Evolutionary conservation across 2,888 invertebrate genomes (phyloP), one percentile per base, ranked within the genome.

Genomic region (Dione juno): DNA sequence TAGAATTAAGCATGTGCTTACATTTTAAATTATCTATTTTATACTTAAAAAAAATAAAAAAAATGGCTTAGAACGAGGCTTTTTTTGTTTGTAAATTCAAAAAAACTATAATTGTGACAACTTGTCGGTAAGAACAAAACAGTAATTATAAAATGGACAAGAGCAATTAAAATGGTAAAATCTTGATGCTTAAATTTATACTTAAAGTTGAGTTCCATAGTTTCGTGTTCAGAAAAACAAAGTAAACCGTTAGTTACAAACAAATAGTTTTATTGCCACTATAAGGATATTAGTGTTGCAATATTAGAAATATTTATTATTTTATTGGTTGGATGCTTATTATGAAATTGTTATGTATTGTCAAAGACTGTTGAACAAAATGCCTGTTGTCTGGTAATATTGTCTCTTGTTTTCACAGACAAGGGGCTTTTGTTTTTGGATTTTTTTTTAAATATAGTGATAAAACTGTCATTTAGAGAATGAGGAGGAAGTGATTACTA

Each of bases 261-360:
- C 74, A 79, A 81, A 79, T 73, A 69, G 74, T 58, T 87, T 86
- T 86, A 86, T 83, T 83, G 85, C 81, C 82, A 86, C 86, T 80
- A 79, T 83, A 81, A 82, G 80, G 77, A 77, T 72, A 50, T 77
- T 40, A 66, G 65, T 69, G 61, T 71, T 54, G 21, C 21, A 76
- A 79, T 79, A 77, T 79, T 73, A 77, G 73, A 67, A 75, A 74
- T 77, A 73, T 75, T 75, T 61, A 73, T 74, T 64, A 64, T 37
- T 77, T 71, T 77, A 19, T 69, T 66, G 35, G 54, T 50, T 48
- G 63, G 48, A 63, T 28, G 63, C 63, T 63, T 28, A 37, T 64
- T 64, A 40, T 63, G 43, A 48, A 19, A 70, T 61, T 61, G 61
- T 70, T 8, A 7, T 13, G 13, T 35, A 48, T 67, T 70, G 66